Evolutionary conservation across 1,140 invertebrate genomes (phyloP).

Genomic region (Agrilus planipennis): DNA sequence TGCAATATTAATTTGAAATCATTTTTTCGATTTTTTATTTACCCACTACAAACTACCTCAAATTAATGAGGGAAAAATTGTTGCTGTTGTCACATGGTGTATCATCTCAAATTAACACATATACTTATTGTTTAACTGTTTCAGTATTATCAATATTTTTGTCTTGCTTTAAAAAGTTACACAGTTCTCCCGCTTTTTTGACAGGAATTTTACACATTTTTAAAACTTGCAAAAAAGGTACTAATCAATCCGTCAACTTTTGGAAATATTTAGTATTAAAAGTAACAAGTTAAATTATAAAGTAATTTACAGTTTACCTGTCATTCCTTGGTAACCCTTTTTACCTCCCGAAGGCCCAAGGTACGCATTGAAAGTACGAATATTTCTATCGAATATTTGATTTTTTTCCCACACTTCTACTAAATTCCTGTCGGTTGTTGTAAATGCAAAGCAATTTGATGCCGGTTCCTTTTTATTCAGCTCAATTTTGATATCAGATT

Average conservation of each 20-base stretch:
- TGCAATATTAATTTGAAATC: too few species aligned
- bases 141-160: too few species aligned
- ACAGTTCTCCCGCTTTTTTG: too few species aligned
- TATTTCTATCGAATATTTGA: constrained; percentile 64
- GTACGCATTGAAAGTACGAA: constrained; percentile 61
- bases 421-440: constrained; percentile 33
- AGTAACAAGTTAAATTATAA: background rate
- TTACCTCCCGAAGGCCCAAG: constrained; percentile 70
- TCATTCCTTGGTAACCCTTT: constrained; percentile 65
- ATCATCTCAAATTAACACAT: too few species aligned
- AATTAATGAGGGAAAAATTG: too few species aligned
- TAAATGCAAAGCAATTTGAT: constrained; percentile 60
- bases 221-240: background rate
- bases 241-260: background rate
- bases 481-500: constrained; percentile 51
- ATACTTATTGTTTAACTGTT: too few species aligned
- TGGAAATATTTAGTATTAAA: background rate
- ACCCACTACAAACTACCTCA: too few species aligned
- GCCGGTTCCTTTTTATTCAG: constrained; percentile 50
- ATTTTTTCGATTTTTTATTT: too few species aligned
- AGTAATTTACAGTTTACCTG: constrained; percentile 41
- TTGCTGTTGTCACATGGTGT: too few species aligned
- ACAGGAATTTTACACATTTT: too few species aligned
- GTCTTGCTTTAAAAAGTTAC: too few species aligned
- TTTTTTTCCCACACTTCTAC: constrained; percentile 61